phyloP scores from a whole-genome alignment of 2,113 vertebrate genomes.

The Psammodynastes pulverulentus region DNA sequence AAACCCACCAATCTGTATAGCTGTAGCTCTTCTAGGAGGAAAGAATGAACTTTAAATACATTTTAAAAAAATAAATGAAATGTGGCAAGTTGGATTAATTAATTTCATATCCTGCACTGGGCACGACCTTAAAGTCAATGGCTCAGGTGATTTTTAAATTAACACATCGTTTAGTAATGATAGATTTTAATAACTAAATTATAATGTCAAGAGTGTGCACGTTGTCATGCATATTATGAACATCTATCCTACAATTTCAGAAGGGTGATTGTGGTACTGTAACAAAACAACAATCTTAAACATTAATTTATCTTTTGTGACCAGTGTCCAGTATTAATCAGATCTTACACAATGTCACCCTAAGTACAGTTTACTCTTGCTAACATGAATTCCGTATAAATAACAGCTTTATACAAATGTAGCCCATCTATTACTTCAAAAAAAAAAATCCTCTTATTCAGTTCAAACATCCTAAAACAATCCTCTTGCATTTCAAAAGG shows the following conservation, averaged over 20 bases:
- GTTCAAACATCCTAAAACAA: not conserved
- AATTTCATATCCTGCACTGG: not conserved
- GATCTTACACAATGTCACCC: not conserved
- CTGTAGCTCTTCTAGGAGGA: accelerated
- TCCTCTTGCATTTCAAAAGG: not conserved
- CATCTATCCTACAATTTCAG: not conserved
- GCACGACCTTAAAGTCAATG: not conserved
- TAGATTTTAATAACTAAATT: not conserved
- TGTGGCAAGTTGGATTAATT: not conserved
- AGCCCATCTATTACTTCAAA: not conserved
- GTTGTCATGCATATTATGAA: not conserved
- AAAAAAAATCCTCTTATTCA: not conserved
- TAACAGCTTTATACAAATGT: not conserved
- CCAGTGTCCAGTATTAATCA: not conserved
- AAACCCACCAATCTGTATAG: not conserved
- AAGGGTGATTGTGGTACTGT: not conserved
- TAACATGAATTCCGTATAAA: not conserved
- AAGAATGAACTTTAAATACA: not conserved
- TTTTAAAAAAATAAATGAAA: not conserved
- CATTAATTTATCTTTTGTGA: not conserved
- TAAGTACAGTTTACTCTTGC: not conserved
- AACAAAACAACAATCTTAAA: not conserved
- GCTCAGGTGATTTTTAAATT: not conserved
- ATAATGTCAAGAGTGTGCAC: not conserved
- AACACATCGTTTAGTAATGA: not conserved